phyloP scores from a whole-genome alignment of 37 sponge, comb jelly and placozoan species.

The Bolinopsis microptera region DNA sequence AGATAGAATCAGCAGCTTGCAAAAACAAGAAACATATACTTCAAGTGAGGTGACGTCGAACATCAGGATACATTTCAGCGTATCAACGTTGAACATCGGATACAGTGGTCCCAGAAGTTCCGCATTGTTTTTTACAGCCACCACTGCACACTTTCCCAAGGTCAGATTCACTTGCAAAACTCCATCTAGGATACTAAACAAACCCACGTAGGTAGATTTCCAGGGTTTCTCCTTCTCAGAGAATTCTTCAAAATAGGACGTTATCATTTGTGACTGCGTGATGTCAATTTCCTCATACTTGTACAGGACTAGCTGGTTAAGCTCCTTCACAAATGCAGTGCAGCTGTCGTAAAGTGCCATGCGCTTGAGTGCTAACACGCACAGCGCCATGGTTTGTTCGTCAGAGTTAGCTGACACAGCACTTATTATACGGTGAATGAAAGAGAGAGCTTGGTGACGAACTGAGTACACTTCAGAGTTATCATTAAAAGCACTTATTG shows the following conservation, averaged over 20 bases:
- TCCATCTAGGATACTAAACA: constrained; percentile 44
- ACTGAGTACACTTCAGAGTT: constrained; percentile 38
- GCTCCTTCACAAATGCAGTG: constrained; percentile 1
- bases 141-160: neutral
- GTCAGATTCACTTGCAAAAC: constrained; percentile 14
- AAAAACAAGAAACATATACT: neutral
- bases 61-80: neutral
- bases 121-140: neutral
- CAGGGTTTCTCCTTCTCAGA: neutral
- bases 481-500: constrained; percentile 29
- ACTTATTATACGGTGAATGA: constrained; percentile 8
- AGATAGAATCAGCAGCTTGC: neutral
- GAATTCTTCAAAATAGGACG: constrained; percentile 12
- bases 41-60: neutral
- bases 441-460: constrained; percentile 58
- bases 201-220: neutral
- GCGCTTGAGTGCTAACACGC: constrained; percentile 43
- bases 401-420: neutral
- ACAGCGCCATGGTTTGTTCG: constrained; percentile 52
- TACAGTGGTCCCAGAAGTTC: neutral
- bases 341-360: constrained; percentile 62
- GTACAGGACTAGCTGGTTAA: constrained; percentile 4
- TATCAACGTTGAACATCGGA: constrained; percentile 16
- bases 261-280: constrained; percentile 36
- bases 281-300: neutral